Base-by-base conservation (phyloP, 2,113 vertebrate genomes). In the Etia nguti region DNA sequence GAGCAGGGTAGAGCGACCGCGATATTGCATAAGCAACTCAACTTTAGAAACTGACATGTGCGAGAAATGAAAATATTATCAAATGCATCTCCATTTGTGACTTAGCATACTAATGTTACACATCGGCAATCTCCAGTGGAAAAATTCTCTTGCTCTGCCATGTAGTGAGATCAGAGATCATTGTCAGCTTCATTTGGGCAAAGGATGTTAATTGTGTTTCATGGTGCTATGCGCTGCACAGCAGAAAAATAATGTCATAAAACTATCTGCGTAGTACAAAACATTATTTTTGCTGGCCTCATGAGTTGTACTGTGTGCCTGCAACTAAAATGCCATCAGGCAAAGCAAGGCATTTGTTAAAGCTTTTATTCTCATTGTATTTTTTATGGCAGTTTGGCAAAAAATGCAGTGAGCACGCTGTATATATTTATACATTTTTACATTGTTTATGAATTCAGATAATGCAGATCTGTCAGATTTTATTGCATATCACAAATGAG, bases 401-500 rank as follows among this genome's bases (percentile, higher is more conserved):
- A 65, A 73, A 77, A 50, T 18, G 16, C 73, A 77, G 73, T 31
- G 29, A 50, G 73, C 10, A 31, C 4, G 46, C 46, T 52, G 26
- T 31, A 31, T 77, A 52, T 31, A 77, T 77, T 77, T 77, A 77
- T 77, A 77, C 46, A 50, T 50, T 50, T 48, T 50, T 77, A 31
- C 43, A 77, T 77, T 77, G 73, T 77, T 77, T 77, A 77, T 77
- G 46, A 26, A 31, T 50, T 77, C 73, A 52, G 73, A 77, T 77
- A 81, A 92, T 86, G 77, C 46, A 56, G 15, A 68, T 85, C 65
- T 46, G 22, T 65, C 65, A 55, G 70, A 83, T 88, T 89, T 88
- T 87, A 48, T 68, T 79, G 70, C 82, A 79, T 34, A 73, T 85
- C 82, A 81, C 50, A 87, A 87, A 86, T 82, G 20, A 90, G 87